Percentiles rank a stretch among this genome's conserved stretches.
Evolutionary conservation across 1,140 invertebrate genomes (phyloP).

Genomic region (Pachypeltis micranthus): DNA sequence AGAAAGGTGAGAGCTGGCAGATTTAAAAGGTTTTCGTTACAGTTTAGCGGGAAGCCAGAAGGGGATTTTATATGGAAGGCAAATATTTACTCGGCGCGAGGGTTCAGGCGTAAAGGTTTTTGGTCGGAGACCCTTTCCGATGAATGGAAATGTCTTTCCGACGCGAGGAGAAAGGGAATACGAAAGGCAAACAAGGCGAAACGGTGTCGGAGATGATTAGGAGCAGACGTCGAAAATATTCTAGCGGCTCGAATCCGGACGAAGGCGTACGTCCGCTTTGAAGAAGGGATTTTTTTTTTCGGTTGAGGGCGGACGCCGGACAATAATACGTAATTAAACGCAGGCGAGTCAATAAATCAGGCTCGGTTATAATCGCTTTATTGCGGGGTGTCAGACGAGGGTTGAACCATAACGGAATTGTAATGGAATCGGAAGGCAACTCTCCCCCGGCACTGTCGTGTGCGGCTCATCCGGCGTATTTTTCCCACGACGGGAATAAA

Average conservation of each 20-base stretch:
- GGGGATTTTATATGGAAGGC: slow-evolving; percentile 10
- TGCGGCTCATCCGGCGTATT: too few relatives aligned
- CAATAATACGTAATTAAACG: slow-evolving; percentile 12
- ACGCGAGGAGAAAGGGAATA: not conserved
- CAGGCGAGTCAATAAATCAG: slow-evolving; percentile 13
- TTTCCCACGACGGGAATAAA: too few relatives aligned
- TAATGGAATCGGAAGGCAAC: not conserved
- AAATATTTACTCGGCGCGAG: slow-evolving; percentile 13
- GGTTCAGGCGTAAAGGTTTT: not conserved
- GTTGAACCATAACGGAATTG: slow-evolving; percentile 8
- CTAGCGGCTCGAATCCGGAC: not conserved
- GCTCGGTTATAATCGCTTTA: not conserved
- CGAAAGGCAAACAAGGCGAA: not conserved
- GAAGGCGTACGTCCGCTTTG: not conserved
- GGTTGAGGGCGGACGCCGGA: not conserved
- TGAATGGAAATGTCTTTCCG: slow-evolving; percentile 21
- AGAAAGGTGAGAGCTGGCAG: not conserved
- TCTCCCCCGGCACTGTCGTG: too few relatives aligned
- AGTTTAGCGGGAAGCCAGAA: not conserved
- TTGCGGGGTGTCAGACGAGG: slow-evolving; percentile 4
- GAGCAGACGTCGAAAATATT: not conserved
- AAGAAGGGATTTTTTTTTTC: too few relatives aligned
- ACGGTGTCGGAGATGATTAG: not conserved
- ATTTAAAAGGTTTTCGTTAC: not conserved
- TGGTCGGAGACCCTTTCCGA: too few relatives aligned